Percentiles rank a stretch among this genome's conserved stretches.
Evolutionary conservation across 2,888 invertebrate genomes (phyloP).

Genomic region (Psylliodes chrysocephalus): DNA sequence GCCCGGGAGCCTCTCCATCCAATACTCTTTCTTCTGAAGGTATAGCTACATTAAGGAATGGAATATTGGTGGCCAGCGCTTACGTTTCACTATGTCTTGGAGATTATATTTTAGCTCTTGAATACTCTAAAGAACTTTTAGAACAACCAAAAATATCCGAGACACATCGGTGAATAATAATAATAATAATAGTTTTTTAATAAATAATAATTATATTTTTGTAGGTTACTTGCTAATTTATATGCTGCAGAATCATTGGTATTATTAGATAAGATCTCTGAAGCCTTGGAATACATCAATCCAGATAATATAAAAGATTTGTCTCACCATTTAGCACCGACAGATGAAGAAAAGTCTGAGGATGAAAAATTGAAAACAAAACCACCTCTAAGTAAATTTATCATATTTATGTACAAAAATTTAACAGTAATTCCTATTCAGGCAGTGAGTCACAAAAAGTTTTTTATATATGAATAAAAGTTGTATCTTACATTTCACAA

Average conservation of each 20-base stretch:
- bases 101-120: conserved; percentile 82
- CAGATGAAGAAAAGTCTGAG: conserved; percentile 65
- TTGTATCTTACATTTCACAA: no score
- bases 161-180: conserved; percentile 71
- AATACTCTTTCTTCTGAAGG: conserved; percentile 72
- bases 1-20: conserved; percentile 69
- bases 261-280: conserved; percentile 81
- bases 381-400: conserved; percentile 59
- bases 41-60: conserved; percentile 70
- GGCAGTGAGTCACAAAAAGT: no score
- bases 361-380: conserved; percentile 58
- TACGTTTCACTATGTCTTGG: conserved; percentile 87
- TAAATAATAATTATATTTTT: conserved; percentile 34
- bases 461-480: no score
- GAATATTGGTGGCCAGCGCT: conserved; percentile 81
- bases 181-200: neutral
- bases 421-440: no score
- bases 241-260: conserved; percentile 91
- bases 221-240: conserved; percentile 83
- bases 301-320: conserved; percentile 75
- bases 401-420: no score
- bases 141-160: conserved; percentile 77
- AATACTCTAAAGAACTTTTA: conserved; percentile 80
- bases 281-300: conserved; percentile 86
- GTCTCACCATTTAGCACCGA: conserved; percentile 62